Conservation (phyloP, 2,888 invertebrate genomes). For the Brenthis hecate region DNA sequence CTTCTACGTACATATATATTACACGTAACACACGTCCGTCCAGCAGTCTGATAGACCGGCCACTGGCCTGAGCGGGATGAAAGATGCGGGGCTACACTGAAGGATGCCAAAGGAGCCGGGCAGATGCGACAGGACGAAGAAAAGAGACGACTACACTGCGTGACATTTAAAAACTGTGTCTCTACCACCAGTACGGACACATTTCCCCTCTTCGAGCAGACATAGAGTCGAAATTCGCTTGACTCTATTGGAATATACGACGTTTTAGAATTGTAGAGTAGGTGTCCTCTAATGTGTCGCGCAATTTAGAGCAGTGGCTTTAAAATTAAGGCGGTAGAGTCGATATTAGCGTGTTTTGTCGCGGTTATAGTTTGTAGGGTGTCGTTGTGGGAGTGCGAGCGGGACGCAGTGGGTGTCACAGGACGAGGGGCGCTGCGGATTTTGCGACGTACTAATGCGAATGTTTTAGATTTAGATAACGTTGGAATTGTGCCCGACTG, state of each 20-base stretch:
- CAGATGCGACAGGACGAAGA: constrained; percentile 81
- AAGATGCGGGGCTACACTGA: constrained; percentile 79
- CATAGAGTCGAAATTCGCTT: constrained; percentile 49
- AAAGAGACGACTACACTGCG: constrained; percentile 81
- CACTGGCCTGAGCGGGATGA: constrained; percentile 81
- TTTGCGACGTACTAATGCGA: constrained; percentile 69
- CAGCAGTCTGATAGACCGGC: constrained; percentile 74
- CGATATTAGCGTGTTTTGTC: constrained; percentile 60
- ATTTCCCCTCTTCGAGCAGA: constrained; percentile 40
- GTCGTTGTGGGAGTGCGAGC: constrained; percentile 66
- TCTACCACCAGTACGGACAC: constrained; percentile 58
- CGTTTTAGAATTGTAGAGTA: constrained; percentile 49
- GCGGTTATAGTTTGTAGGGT: constrained; percentile 61
- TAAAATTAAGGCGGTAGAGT: constrained; percentile 61
- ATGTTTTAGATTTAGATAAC: constrained; percentile 46
- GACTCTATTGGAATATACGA: constrained; percentile 44
- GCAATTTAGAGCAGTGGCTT: constrained; percentile 69
- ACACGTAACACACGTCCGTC: constrained; percentile 68
- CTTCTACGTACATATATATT: constrained; percentile 60
- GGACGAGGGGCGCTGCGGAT: constrained; percentile 62
- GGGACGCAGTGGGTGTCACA: constrained; percentile 75
- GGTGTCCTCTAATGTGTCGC: constrained; percentile 81
- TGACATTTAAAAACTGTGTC: constrained; percentile 82
- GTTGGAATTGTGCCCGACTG: constrained; percentile 23
- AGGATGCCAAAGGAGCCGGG: constrained; percentile 79